A percentile compares a stretch with the other conserved stretches of the same genome.
These are phyloP conservation scores for Motacilla tschutschensis DNA, from an alignment of 2,113 vertebrate genomes.

Conservation along the genomic window DNA sequence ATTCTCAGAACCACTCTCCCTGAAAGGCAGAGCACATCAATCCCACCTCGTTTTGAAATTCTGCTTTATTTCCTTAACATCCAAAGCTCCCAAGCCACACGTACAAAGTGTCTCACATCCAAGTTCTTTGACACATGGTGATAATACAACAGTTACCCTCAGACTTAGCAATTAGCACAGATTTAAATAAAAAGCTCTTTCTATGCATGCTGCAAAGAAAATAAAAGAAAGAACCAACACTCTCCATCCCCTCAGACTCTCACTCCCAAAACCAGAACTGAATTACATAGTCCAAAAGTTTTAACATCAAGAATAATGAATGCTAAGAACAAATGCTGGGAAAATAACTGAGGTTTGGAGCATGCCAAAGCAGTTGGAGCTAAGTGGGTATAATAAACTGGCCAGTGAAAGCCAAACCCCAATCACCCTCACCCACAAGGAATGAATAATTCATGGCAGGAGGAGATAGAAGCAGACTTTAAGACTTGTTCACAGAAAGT, in stretches of 20 bases:
- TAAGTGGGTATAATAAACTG: conserved; percentile 44
- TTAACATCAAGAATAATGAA: not conserved
- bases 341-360: not conserved
- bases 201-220: not conserved
- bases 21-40: not conserved
- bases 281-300: not conserved
- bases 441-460: conserved; percentile 39
- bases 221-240: not conserved
- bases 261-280: not conserved
- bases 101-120: not conserved
- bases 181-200: not conserved
- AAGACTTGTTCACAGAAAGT: conserved; percentile 36
- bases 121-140: not conserved
- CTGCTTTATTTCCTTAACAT: not conserved
- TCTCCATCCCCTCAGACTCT: not conserved
- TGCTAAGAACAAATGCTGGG: not conserved
- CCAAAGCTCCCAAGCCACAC: not conserved
- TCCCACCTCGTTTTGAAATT: not conserved
- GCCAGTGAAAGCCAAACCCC: conserved; percentile 39
- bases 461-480: conserved; percentile 9
- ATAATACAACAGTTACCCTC: not conserved
- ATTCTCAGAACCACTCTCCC: not conserved
- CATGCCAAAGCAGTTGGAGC: conserved; percentile 25
- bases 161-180: not conserved
- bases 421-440: conserved; percentile 21